Conservation (phyloP, 2,113 vertebrate species). For the Probosciger aterrimus region DNA sequence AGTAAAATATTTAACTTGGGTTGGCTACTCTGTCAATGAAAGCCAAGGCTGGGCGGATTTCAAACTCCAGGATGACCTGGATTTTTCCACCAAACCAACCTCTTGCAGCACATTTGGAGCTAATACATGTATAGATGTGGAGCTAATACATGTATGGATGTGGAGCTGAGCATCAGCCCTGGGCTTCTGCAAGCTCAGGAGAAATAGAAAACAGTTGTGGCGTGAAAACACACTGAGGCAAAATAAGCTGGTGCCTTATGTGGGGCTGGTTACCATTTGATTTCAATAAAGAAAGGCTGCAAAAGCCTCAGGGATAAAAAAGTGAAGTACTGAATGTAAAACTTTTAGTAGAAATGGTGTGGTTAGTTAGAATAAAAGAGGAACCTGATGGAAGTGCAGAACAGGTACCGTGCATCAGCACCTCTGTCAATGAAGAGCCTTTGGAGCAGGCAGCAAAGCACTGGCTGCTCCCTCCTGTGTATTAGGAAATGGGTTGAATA, state of each 20-base stretch:
- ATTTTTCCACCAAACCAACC: constrained; percentile 38
- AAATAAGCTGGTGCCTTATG: not conserved
- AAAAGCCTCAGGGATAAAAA: not conserved
- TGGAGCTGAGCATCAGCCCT: not conserved
- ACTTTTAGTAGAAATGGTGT: not conserved
- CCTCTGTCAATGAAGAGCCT: rapidly evolving
- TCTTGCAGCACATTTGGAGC: not conserved
- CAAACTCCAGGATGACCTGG: constrained; percentile 13
- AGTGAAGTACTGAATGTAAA: not conserved
- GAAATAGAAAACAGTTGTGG: constrained; percentile 37
- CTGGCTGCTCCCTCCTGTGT: not conserved
- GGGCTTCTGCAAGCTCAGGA: not conserved
- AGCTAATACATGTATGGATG: not conserved
- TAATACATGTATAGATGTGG: not conserved
- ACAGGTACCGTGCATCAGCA: rapidly evolving
- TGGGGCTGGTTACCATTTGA: constrained; percentile 14
- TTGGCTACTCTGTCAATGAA: constrained; percentile 17
- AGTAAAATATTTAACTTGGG: constrained; percentile 47
- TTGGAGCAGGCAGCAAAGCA: not conserved
- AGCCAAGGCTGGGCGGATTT: constrained; percentile 30
- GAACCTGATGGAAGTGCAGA: not conserved
- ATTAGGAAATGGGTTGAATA: not conserved
- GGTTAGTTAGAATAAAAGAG: not conserved
- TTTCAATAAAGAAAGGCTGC: constrained; percentile 7
- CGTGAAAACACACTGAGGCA: not conserved